Evolutionary conservation across 1,140 invertebrate genomes (phyloP).

Genomic region (Chrysomallon squamiferum): DNA sequence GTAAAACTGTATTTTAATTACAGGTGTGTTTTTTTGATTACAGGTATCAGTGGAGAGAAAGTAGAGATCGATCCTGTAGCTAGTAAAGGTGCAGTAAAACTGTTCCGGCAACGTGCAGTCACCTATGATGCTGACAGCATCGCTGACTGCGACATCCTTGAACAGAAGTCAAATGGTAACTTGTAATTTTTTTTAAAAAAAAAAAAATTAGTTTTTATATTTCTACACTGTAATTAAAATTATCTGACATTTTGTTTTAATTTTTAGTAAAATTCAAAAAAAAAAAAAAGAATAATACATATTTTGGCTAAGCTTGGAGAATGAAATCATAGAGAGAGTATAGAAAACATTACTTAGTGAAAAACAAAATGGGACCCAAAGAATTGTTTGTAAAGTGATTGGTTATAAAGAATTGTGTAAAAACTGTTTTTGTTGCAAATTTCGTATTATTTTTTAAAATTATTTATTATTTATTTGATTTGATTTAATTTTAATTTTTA

Average conservation of each 20-base stretch:
- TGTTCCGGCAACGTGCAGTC: constrained; percentile 72
- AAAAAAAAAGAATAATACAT: neutral
- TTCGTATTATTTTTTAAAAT: no score
- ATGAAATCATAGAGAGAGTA: neutral
- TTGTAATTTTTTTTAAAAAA: no score
- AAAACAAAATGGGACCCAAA: no score
- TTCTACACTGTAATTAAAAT: neutral
- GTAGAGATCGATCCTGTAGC: constrained; percentile 87
- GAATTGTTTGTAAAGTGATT: no score
- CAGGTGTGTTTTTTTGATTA: constrained; percentile 1
- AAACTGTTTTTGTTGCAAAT: no score
- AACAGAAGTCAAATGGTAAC: constrained; percentile 63
- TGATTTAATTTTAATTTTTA: no score
- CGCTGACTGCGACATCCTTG: constrained; percentile 83
- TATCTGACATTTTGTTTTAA: neutral
- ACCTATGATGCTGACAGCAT: constrained; percentile 84
- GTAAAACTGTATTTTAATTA: no score
- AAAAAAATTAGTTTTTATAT: neutral
- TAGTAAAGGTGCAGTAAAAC: constrained; percentile 70
- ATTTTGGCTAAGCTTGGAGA: neutral
- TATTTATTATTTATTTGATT: no score
- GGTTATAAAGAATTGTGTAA: no score
- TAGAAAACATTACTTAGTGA: no score
- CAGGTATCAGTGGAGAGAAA: constrained; percentile 85
- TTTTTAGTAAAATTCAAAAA: neutral